Evolutionary conservation across 2,113 vertebrate genomes (phyloP).

Genomic region (Etia nguti): DNA sequence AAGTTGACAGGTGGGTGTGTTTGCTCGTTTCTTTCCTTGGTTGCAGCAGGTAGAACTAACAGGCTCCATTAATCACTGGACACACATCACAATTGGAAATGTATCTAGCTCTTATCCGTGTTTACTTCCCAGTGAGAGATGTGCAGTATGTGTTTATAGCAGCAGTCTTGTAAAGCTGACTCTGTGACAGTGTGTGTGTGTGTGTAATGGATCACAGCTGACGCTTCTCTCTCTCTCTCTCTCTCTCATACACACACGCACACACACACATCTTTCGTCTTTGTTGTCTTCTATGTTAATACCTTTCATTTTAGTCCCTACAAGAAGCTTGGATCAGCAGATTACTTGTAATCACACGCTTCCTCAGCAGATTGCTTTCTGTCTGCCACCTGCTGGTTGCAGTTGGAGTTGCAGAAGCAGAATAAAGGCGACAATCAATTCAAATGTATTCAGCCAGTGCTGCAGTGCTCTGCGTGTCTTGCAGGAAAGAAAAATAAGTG

Average conservation of each 20-base stretch:
- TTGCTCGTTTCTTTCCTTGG: not conserved
- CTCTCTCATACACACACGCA: not conserved
- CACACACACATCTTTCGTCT: not conserved
- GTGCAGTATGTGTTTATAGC: not conserved
- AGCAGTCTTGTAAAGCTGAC: not conserved
- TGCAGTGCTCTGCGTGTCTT: not conserved
- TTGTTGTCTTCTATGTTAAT: not conserved
- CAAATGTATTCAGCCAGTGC: not conserved
- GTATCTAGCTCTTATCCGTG: not conserved
- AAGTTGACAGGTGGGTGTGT: not conserved
- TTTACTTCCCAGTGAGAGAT: not conserved
- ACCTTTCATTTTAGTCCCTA: not conserved
- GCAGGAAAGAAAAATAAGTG: not conserved
- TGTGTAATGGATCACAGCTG: not conserved
- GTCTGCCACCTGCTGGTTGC: constrained; percentile 20
- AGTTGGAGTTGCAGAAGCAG: not conserved
- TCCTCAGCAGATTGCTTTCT: not conserved
- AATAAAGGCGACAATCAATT: not conserved
- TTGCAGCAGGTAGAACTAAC: not conserved
- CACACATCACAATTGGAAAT: not conserved
- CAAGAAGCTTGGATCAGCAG: not conserved
- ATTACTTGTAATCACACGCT: not conserved
- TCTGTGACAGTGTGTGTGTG: not conserved
- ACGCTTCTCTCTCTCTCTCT: not conserved
- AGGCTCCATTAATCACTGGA: not conserved